Base-by-base conservation (phyloP, 2,113 vertebrate species). In the Menura novaehollandiae region DNA sequence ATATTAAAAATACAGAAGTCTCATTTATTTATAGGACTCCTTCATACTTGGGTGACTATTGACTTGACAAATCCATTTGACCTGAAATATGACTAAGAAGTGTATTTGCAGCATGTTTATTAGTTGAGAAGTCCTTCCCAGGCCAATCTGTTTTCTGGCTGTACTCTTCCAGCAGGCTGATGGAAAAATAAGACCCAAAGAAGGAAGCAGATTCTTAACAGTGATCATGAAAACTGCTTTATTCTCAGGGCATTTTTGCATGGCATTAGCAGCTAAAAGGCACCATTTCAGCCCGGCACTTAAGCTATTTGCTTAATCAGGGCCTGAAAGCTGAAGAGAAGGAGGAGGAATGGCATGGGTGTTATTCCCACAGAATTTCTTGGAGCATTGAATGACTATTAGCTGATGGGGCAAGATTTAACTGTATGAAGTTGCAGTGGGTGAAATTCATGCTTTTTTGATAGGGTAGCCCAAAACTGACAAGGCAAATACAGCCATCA, bases 211-310 rank as follows among this genome's bases (percentile, higher is more conserved):
- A 66, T 95, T 89, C 88, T 92, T 85, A 93, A 58, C 46, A 88
- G 91, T 0, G 56, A 41, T 84, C 75, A 49, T 63, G 88, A 89
- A 85, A 89, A 90, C 90, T 58, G 49, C 93, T 96, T 91, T 88
- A 69, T 88, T 90, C 88, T 88, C 68, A 4, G 66, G 81, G 78
- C 74, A 43, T 64, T 96, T 91, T 59, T 78, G 82, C 91, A 82
- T n/a, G 85, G 88, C 85, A 95, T 96, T 95, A 95, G 88, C 85
- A 63, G 62, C 63, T 78, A 56, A 91, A 96, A 96, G 88, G 89
- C 88, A 86, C n/a, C 58, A 30, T 56, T 95, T 92, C 72, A 77
- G 58, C 74, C 21, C 2, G 7, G 89, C 85, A 47, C 85, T 93
- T 60, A 16, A 93, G 76, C 56, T 63, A 79, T 93, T 93, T 96